Conservation (phyloP, 2,113 vertebrate species). For the Hyperoodon ampullatus region DNA sequence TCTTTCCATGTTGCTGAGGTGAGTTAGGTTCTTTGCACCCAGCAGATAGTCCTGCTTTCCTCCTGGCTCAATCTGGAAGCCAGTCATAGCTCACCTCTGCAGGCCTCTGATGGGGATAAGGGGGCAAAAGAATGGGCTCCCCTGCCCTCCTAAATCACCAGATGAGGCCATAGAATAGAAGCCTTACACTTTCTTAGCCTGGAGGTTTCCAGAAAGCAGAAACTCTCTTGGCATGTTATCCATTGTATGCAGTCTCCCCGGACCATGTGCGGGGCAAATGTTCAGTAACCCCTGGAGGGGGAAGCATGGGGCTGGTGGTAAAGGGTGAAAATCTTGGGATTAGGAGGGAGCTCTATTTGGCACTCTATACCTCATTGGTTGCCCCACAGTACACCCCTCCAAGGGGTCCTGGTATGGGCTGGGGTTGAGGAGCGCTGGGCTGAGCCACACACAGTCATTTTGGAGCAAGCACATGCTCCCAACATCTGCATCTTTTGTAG, state of each 20-base stretch:
- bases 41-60: neutral
- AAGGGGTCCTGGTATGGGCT: neutral
- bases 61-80: neutral
- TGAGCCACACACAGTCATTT: neutral
- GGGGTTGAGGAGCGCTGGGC: neutral
- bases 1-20: neutral
- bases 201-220: slow-evolving; percentile 40
- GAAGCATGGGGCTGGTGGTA: neutral
- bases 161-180: neutral
- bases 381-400: neutral
- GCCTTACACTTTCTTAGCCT: neutral
- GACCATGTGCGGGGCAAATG: neutral
- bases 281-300: neutral
- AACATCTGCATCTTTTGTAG: slow-evolving; percentile 29
- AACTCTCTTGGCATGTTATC: neutral
- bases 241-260: neutral
- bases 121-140: neutral
- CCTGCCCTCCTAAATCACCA: neutral
- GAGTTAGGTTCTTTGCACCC: neutral
- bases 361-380: neutral
- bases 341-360: neutral
- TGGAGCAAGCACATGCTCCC: neutral
- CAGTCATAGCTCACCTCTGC: neutral
- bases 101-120: neutral
- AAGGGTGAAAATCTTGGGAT: neutral